Base-by-base conservation (phyloP, 2,888 invertebrate species). In the Mimas tiliae region DNA sequence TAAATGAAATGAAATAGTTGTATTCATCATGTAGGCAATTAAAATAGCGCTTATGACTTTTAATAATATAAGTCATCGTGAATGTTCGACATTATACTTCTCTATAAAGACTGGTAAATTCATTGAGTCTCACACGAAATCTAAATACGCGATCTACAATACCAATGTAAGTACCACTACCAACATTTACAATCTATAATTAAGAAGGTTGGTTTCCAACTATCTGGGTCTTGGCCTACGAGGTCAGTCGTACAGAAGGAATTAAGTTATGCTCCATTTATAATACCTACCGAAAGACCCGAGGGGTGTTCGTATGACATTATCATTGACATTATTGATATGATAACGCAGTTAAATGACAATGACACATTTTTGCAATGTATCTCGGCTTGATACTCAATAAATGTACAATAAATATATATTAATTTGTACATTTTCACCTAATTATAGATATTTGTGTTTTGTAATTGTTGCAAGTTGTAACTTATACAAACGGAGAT, bases 281-380 rank as follows among this genome's bases (percentile, higher is more conserved):
- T 11, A 45, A 58, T 65, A 65, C 55, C 58, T 42, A 65, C 47
- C 55, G 48, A 65, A 58, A 58, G 65, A 65, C 65, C 65, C 65
- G 55, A 58, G 55, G 65, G 65, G 62, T 66, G 67, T 48, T 68
- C 51, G 64, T 55, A 71, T 75, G 73, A 75, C 74, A 73, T 73
- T 80, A 79, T 77, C 77, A 75, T 71, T 77, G 79, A 75, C 79
- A 75, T 75, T 80, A 80, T 78, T 79, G 79, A 83, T 80, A 77
- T 74, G 83, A 84, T 83, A 82, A 75, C 66, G 47, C 48, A 9
- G 34, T 42, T 55, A 55, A 27, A 55, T 79, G 79, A 79, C 85
- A 83, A 76, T 85, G 85, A 84, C 85, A 84, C 72, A 81, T 78
- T 81, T 81, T 77, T 72, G 76, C 80, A 66, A 73, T 38, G 27